A percentile compares a stretch with the other conserved stretches of the same genome.
These are phyloP conservation scores for Camelus dromedarius DNA, from an alignment of 2,113 vertebrate genomes.

Conservation along the genomic window DNA sequence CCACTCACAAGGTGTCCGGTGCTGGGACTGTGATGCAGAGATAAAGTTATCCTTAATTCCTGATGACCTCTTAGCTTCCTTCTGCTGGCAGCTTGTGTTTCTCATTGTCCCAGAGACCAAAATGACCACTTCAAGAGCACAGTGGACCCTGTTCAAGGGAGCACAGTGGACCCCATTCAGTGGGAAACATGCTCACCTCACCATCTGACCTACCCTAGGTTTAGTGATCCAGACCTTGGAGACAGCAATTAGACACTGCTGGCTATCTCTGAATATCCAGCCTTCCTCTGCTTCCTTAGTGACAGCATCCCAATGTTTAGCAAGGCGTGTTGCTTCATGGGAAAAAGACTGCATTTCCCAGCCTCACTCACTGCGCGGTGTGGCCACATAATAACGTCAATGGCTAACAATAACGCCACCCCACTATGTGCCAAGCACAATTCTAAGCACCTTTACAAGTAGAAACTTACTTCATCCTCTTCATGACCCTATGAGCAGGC, in stretches of 20 bases:
- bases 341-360: neutral
- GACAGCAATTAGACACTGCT: neutral
- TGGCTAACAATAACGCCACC: neutral
- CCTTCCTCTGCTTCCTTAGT: neutral
- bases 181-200: neutral
- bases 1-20: neutral
- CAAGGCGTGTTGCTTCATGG: neutral
- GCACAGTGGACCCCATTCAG: too few relatives aligned
- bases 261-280: neutral
- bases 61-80: neutral
- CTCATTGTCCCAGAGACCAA: neutral
- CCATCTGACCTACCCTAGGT: neutral
- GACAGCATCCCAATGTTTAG: neutral
- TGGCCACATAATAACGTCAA: neutral
- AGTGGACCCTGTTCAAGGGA: neutral
- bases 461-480: neutral
- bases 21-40: neutral
- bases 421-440: neutral
- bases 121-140: neutral
- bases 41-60: neutral
- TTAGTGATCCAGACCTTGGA: neutral
- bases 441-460: neutral
- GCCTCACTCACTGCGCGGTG: neutral
- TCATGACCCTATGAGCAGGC: neutral
- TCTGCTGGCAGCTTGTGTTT: neutral